Conservation (phyloP, 2,888 invertebrate genomes). For the Lasioglossum calceatum region DNA sequence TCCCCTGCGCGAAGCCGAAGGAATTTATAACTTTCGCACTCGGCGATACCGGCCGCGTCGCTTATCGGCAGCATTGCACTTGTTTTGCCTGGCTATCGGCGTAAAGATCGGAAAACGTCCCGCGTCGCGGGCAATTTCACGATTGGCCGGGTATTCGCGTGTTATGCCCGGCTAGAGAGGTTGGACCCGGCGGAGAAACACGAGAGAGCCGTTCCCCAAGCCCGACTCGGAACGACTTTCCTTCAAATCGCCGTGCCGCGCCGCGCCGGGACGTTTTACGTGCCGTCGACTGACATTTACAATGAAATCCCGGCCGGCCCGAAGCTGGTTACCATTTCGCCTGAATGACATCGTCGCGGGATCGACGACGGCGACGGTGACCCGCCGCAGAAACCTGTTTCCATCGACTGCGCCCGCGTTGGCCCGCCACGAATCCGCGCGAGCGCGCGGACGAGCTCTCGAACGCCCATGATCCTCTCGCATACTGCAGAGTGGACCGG, state of each 20-base stretch:
- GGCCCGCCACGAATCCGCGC: slow-evolving; percentile 45
- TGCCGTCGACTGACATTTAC: slow-evolving; percentile 71
- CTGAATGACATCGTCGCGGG: slow-evolving; percentile 60
- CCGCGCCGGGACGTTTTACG: slow-evolving; percentile 63
- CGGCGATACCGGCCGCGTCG: slow-evolving; percentile 35
- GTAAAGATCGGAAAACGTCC: slow-evolving; percentile 54
- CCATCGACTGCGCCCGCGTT: slow-evolving; percentile 57
- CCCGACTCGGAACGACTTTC: slow-evolving; percentile 62
- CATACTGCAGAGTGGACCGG: background rate
- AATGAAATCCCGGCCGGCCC: slow-evolving; percentile 62
- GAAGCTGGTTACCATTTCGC: slow-evolving; percentile 67
- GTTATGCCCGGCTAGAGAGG: background rate
- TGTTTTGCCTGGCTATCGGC: slow-evolving; percentile 47
- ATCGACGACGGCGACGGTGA: slow-evolving; percentile 58
- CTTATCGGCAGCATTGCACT: slow-evolving; percentile 61
- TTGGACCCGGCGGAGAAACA: background rate
- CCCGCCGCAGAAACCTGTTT: slow-evolving; percentile 68
- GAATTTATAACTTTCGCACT: slow-evolving; percentile 63
- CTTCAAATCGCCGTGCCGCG: slow-evolving; percentile 60
- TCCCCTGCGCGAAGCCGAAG: slow-evolving; percentile 24
- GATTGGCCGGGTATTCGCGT: slow-evolving; percentile 40
- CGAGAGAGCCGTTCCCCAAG: slow-evolving; percentile 21
- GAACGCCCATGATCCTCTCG: background rate
- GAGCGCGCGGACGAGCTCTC: background rate
- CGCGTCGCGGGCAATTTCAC: slow-evolving; percentile 51